Evolutionary conservation across 2,888 invertebrate species (phyloP), one percentile per base, ranked within the genome.

Genomic region (Malthinus flaveolus): DNA sequence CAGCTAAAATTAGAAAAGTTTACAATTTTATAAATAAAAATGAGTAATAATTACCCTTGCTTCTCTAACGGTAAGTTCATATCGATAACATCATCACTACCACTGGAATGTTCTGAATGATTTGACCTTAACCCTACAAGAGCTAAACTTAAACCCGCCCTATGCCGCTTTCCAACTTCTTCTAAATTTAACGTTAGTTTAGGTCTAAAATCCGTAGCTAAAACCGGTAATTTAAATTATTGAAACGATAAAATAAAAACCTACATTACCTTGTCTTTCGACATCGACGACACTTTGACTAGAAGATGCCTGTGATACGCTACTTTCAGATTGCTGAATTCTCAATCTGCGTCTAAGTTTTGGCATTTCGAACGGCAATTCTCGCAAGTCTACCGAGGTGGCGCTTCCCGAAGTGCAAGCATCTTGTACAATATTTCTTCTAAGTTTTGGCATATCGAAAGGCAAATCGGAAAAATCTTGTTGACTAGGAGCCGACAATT

Each of bases 351-450:
- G 82, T 62, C 91, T 83, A 56, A 94, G 80, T 79, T 94, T 94
- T 32, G 94, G 94, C 94, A 94, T 94, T 76, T 94, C 93, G 76
- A 94, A 94, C 55, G 94, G 94, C 73, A 94, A 82, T 75, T 93
- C 87, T 63, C 89, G 83, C 49, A 93, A 80, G 74, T 93, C 93
- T 39, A 91, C 89, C 9, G 87, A 88, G 7, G 87, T 87, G 37
- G 87, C 86, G 71, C 87, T 87, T 35, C 87, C 85, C 5, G 87
- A 87, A 66, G 90, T 90, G 51, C 89, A 89, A 7, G 81, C 81
- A 62, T 83, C 86, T 73, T 86, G 86, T 71, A 88, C 87, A 68
- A 87, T 72, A 13, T 85, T 84, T 57, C 92, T 82, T 56, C 92
- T 82, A 65, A 93, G 78, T 76, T 94, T 94, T 47, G 93, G 93